Evolutionary conservation across 2,113 vertebrate genomes (phyloP), one percentile per base, ranked within the genome.

Genomic region (Xyliphius kryptos): DNA sequence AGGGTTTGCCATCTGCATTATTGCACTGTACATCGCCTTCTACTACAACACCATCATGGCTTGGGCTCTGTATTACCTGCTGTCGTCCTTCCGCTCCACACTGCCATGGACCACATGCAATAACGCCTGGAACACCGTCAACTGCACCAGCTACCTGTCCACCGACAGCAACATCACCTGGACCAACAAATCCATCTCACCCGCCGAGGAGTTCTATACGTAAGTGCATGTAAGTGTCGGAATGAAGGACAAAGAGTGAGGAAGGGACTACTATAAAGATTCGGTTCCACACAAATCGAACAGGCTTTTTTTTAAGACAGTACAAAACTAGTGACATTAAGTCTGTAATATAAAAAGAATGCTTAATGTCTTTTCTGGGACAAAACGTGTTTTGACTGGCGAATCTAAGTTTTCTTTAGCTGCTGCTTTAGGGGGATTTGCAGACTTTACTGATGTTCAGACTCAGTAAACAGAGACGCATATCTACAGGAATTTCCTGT

Each of bases 41-140:
- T 99, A 99, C 85, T 99, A 99, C 81, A 99, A 99, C 84, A 99
- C 96, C 82, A 94, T 99, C 77, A 97, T 98, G 87, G 94, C 95
- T 68, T 98, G 95, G 96, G 94, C 95, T 0, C 82, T 99, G 72
- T 98, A 96, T 82, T 99, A 98, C 88, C 89, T 99, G 76, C 73
- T 96, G 5, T 95, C 92, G 4, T 97, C 94, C 47, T 93, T 99
- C 74, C 86, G 83, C 26, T 48, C 81, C 52, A 87, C 85, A 46
- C 87, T 98, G 77, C 96, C 96, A 5, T 99, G 96, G 96, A 90
- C 89, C 46, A 94, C 88, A 74, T 99, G 96, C 84, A 73, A 62
- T 22, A 97, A 99, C 2, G 22, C 78, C 14, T 99, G 96, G 96
- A 99, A 99, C 86, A 99, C 95, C 0, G 79, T 55, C 50, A 93